Conservation (phyloP, 2,113 vertebrate genomes). For the Saguinus imperator region DNA sequence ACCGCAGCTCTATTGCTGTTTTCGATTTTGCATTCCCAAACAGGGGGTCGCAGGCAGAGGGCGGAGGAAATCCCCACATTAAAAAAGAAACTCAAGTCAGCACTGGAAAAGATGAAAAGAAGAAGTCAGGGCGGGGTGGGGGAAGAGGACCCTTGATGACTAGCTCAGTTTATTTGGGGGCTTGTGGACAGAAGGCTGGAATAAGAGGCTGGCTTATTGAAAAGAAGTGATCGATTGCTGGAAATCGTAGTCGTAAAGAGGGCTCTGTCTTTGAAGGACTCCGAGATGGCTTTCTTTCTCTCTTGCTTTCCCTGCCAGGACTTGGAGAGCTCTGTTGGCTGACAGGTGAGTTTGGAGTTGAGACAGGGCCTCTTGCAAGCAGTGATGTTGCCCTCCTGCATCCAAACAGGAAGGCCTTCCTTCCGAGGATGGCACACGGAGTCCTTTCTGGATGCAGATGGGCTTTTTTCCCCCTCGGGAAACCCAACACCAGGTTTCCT, state of each 20-base stretch:
- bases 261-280: conserved; percentile 79
- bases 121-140: not conserved
- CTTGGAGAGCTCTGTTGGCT: conserved; percentile 65
- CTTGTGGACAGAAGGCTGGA: conserved; percentile 69
- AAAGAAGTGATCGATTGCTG: conserved; percentile 79
- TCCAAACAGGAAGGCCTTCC: not conserved
- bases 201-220: conserved; percentile 77
- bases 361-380: not conserved
- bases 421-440: not conserved
- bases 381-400: accelerated
- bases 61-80: conserved; percentile 5
- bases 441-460: conserved; percentile 62
- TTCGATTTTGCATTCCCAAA: not conserved
- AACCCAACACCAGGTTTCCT: conserved; percentile 73
- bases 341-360: conserved; percentile 67
- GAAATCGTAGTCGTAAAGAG: conserved; percentile 81
- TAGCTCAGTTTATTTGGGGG: conserved; percentile 76
- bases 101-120: not conserved
- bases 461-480: conserved; percentile 51
- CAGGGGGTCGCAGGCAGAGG: not conserved
- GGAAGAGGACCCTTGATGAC: conserved; percentile 1
- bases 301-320: conserved; percentile 68
- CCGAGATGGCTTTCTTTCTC: conserved; percentile 54
- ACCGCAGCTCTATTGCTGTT: not conserved
- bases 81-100: conserved; percentile 49